Evolutionary conservation across 2,888 invertebrate species (phyloP).

Genomic region (Dynastes maya): DNA sequence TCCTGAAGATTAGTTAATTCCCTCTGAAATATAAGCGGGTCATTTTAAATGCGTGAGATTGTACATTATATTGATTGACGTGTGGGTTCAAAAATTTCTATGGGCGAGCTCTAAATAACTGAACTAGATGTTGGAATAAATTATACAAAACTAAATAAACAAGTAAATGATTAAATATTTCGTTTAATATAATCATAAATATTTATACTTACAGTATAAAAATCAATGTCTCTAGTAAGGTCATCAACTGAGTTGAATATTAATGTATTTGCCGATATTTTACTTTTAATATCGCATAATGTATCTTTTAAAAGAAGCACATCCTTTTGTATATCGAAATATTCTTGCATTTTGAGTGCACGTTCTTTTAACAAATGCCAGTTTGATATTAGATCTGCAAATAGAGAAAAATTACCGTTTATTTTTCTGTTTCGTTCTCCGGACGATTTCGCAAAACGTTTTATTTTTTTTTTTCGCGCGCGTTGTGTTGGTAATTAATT

Average conservation of each 20-base stretch:
- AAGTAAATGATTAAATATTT: too few relatives aligned
- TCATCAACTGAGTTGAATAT: constrained; percentile 65
- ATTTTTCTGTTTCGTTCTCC: background rate
- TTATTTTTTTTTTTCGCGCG: background rate
- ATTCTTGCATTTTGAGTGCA: constrained; percentile 67
- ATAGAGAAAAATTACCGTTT: constrained; percentile 42
- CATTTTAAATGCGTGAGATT: background rate
- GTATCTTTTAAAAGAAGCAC: constrained; percentile 67
- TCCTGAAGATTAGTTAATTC: constrained; percentile 70
- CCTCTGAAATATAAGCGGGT: constrained; percentile 71
- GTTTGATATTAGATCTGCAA: constrained; percentile 71
- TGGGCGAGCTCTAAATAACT: too few relatives aligned
- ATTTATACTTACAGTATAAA: constrained; percentile 66
- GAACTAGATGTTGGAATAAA: too few relatives aligned
- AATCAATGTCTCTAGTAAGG: constrained; percentile 67
- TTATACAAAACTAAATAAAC: too few relatives aligned
- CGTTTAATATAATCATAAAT: background rate
- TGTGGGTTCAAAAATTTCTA: background rate
- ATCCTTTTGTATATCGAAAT: constrained; percentile 67
- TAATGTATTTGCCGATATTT: constrained; percentile 57
- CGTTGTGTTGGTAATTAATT: background rate
- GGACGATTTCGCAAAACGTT: background rate
- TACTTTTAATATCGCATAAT: constrained; percentile 62
- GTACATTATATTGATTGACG: background rate
- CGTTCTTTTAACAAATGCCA: constrained; percentile 71